Conservation (phyloP, 2,797 vertebrate species). For the Ctenosaura bakeri region DNA sequence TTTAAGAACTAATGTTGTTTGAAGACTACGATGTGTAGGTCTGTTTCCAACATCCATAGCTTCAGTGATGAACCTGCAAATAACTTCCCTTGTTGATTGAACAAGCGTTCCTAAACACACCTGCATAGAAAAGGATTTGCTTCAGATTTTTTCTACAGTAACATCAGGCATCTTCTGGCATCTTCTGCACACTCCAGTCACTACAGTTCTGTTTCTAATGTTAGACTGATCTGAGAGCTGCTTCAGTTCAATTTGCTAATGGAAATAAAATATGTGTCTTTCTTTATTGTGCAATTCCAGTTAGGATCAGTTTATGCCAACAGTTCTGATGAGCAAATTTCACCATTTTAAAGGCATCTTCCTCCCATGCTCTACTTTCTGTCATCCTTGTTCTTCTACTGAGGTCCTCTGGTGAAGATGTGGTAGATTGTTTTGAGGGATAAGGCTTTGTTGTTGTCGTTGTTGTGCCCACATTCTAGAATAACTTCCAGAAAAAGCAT, state of each 20-base stretch:
- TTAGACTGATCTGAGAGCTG: conserved; percentile 9
- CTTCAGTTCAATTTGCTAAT: background rate
- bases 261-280: background rate
- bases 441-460: too few relatives aligned
- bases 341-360: background rate
- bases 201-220: background rate
- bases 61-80: background rate
- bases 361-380: background rate
- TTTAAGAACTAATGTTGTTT: background rate
- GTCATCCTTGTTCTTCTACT: background rate
- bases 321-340: background rate
- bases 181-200: background rate
- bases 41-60: background rate
- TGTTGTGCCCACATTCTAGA: too few relatives aligned
- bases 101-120: background rate
- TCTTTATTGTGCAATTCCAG: background rate
- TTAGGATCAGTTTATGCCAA: background rate
- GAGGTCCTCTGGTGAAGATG: background rate
- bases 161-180: background rate
- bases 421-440: background rate
- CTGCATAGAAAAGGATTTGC: background rate
- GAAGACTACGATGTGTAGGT: background rate
- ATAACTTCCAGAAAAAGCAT: too few relatives aligned
- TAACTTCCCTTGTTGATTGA: background rate
- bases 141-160: background rate